These are phyloP conservation scores for Osmerus mordax DNA, from an alignment of 2,113 vertebrate species.

Conservation along the genomic window DNA sequence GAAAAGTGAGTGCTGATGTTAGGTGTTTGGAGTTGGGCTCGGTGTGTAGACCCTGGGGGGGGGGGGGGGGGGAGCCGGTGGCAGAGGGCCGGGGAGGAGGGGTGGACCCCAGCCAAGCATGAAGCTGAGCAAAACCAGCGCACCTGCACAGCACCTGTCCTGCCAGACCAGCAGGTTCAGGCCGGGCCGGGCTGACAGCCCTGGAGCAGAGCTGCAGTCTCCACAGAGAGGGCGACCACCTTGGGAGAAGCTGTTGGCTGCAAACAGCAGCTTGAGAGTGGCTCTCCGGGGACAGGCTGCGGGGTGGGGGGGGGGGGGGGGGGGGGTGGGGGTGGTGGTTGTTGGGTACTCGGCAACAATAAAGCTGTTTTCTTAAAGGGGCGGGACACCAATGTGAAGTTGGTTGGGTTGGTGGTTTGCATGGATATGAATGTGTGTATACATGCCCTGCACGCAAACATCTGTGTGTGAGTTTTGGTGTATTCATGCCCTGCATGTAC, in stretches of 20 bases:
- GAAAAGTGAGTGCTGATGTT: conserved; percentile 6
- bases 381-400: conserved; percentile 39
- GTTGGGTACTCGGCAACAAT: conserved; percentile 40
- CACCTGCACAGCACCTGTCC: conserved; percentile 59
- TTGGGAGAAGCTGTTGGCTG: conserved; percentile 50
- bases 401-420: neutral
- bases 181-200: conserved; percentile 33
- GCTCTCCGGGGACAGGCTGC: conserved; percentile 35
- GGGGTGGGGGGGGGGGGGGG: conserved; percentile 16
- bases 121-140: conserved; percentile 33
- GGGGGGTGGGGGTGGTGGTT: conserved; percentile 32
- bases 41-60: neutral
- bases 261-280: conserved; percentile 53
- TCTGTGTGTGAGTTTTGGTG: neutral
- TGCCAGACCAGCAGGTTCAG: conserved; percentile 32
- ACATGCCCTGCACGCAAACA: no score
- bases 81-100: conserved; percentile 4
- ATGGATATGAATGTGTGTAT: neutral
- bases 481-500: no score
- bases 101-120: conserved; percentile 29
- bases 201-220: conserved; percentile 52
- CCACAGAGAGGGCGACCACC: conserved; percentile 51
- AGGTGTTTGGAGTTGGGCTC: conserved; percentile 17
- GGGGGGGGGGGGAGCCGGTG: neutral
- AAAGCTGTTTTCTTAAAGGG: conserved; percentile 43